phyloP scores from a whole-genome alignment of 1,140 invertebrate species.

The Heliothis virescens region DNA sequence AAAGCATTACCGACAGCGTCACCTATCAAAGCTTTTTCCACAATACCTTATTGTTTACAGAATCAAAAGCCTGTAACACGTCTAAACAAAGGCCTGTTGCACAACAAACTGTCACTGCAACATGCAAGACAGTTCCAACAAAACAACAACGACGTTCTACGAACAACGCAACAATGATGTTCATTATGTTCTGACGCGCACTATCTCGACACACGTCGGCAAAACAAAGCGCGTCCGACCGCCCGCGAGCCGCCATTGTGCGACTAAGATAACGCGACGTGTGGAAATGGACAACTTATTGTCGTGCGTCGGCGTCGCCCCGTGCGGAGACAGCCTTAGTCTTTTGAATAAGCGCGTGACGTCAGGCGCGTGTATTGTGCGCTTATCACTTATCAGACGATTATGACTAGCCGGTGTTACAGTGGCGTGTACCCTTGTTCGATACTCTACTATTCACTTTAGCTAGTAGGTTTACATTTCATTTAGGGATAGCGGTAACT shows the following conservation, averaged over 20 bases:
- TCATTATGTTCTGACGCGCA: conserved; percentile 49
- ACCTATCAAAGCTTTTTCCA: conserved; percentile 18
- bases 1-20: not conserved
- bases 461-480: not conserved
- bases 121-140: conserved; percentile 45
- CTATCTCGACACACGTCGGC: conserved; percentile 48
- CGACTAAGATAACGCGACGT: conserved; percentile 40
- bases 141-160: not conserved
- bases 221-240: conserved; percentile 54
- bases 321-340: conserved; percentile 28
- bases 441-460: not conserved
- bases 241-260: conserved; percentile 1
- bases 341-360: conserved; percentile 32
- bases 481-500: not conserved
- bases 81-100: conserved; percentile 21
- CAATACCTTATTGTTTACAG: conserved; percentile 15
- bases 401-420: conserved; percentile 14
- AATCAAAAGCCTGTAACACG: not conserved
- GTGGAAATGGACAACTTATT: conserved; percentile 55
- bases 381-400: conserved; percentile 37
- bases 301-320: conserved; percentile 3
- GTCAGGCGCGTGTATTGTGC: conserved; percentile 29
- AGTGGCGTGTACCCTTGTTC: conserved; percentile 13
- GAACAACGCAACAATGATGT: conserved; percentile 50
- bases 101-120: conserved; percentile 43